A percentile compares a stretch with the other conserved stretches of the same genome.
Conservation (phyloP, 2,797 vertebrate genomes). For the Chelidonichthys spinosus region DNA sequence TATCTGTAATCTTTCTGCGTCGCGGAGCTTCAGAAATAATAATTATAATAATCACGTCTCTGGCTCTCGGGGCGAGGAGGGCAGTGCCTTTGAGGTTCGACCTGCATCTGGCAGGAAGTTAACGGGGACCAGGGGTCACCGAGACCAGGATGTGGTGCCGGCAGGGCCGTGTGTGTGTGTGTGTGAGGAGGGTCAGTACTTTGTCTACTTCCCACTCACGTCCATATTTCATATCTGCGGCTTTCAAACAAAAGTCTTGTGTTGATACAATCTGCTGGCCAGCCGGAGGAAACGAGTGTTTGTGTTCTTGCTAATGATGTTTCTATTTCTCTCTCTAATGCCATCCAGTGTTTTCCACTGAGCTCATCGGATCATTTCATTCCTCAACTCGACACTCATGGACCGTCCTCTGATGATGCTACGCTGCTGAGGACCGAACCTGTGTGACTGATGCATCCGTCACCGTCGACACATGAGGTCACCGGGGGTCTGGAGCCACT, state of each 20-base stretch:
- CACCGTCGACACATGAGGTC: constrained; percentile 10
- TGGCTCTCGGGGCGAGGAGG: constrained; percentile 20
- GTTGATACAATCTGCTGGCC: constrained; percentile 80
- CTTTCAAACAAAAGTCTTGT: constrained; percentile 81
- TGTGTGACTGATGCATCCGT: constrained; percentile 1
- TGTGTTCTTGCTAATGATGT: constrained; percentile 78
- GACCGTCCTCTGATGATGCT: constrained; percentile 9
- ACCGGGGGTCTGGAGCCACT: neutral
- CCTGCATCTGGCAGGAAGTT: constrained; percentile 66
- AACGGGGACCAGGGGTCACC: constrained; percentile 62
- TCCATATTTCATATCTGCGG: constrained; percentile 81
- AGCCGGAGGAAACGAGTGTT: constrained; percentile 81
- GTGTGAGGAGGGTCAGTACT: constrained; percentile 29
- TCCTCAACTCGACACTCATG: constrained; percentile 55
- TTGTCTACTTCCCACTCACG: constrained; percentile 61
- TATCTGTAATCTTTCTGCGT: constrained; percentile 1
- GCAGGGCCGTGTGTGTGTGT: constrained; percentile 25
- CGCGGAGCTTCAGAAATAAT: too few species aligned
- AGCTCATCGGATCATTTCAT: constrained; percentile 62
- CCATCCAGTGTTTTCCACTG: constrained; percentile 62
- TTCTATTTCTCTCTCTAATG: constrained; percentile 76
- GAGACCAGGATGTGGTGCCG: constrained; percentile 54
- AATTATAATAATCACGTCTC: neutral
- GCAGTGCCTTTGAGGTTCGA: constrained; percentile 67
- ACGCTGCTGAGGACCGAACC: neutral